These are phyloP conservation scores for Brachionus manjavacas DNA, from an alignment of 1,140 invertebrate genomes.

Conservation along the genomic window DNA sequence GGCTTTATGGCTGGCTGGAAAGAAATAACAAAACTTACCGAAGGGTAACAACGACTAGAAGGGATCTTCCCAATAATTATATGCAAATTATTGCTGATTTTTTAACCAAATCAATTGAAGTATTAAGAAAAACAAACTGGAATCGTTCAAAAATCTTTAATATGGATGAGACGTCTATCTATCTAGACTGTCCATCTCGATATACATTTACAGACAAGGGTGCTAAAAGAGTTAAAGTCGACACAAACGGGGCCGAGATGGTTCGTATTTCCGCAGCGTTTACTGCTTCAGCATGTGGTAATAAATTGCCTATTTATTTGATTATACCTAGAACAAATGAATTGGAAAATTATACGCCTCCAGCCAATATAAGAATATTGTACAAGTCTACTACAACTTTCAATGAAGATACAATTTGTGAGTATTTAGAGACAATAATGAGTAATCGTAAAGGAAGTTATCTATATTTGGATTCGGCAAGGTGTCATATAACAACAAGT, in stretches of 20 bases:
- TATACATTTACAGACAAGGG: not conserved
- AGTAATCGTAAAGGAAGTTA: constrained; percentile 20
- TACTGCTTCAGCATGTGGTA: not conserved
- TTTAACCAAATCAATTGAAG: not conserved
- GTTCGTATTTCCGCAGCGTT: not conserved
- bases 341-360: not conserved
- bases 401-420: not conserved
- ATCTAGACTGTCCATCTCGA: not conserved
- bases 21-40: not conserved
- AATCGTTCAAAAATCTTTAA: not conserved
- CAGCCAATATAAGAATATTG: constrained; percentile 2
- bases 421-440: constrained; percentile 23
- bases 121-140: not conserved
- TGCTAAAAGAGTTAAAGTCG: not conserved
- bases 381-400: not conserved
- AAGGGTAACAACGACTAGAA: not conserved
- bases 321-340: not conserved
- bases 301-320: not conserved
- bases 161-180: not conserved
- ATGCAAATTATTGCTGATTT: not conserved
- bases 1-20: not conserved
- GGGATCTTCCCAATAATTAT: not conserved
- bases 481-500: constrained; percentile 1
- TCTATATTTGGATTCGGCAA: constrained; percentile 12
- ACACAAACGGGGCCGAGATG: not conserved